A percentile compares a stretch with the other conserved stretches of the same genome.
Conservation (phyloP, 2,888 invertebrate species). For the Phasia obesa region DNA sequence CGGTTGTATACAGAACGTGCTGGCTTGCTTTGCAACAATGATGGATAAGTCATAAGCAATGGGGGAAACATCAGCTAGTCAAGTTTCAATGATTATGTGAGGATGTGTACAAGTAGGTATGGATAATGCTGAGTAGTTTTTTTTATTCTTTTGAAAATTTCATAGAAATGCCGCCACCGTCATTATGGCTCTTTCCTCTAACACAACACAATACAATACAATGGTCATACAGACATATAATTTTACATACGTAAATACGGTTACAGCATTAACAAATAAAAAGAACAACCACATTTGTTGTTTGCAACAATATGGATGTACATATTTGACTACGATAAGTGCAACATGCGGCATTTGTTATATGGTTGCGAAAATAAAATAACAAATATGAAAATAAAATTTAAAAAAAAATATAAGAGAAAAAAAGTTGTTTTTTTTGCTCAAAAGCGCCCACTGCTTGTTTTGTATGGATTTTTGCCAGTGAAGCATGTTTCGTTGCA, state of each 20-base stretch:
- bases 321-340: conserved; percentile 51
- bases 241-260: not conserved
- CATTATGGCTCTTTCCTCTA: conserved; percentile 51
- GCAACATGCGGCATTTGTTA: conserved; percentile 71
- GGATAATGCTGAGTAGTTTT: conserved; percentile 52
- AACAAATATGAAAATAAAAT: conserved; percentile 66
- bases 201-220: conserved; percentile 61
- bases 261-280: conserved; percentile 28
- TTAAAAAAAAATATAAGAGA: conserved; percentile 41
- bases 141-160: conserved; percentile 62
- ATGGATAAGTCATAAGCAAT: conserved; percentile 51
- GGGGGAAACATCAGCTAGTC: conserved; percentile 45
- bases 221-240: conserved; percentile 40
- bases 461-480: conserved; percentile 66
- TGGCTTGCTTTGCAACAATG: conserved; percentile 17
- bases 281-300: conserved; percentile 63
- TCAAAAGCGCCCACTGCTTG: conserved; percentile 66
- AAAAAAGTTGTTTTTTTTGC: conserved; percentile 18
- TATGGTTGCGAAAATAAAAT: conserved; percentile 59
- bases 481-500: conserved; percentile 44
- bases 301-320: conserved; percentile 57
- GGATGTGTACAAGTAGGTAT: conserved; percentile 55
- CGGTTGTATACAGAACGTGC: conserved; percentile 62
- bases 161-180: conserved; percentile 63
- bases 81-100: conserved; percentile 49